These are phyloP conservation scores for Bambusicola thoracicus DNA, from an alignment of 2,113 vertebrate genomes.

Conservation along the genomic window DNA sequence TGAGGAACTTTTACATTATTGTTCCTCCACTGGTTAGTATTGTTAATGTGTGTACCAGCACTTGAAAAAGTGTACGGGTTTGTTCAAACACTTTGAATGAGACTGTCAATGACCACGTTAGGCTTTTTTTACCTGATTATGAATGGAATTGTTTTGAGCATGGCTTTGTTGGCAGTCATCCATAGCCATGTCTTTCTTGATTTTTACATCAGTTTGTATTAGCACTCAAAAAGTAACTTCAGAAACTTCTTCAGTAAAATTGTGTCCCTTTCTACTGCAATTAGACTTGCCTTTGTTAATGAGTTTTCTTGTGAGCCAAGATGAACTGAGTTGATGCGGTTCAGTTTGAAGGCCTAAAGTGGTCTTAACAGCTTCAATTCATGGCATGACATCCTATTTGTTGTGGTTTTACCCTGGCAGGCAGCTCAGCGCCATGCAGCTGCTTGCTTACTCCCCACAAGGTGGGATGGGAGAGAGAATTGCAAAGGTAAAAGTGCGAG, in stretches of 20 bases:
- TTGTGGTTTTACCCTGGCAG: background rate
- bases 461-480: background rate
- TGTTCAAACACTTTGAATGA: background rate
- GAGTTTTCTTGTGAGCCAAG: background rate
- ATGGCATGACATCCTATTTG: background rate
- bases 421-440: background rate
- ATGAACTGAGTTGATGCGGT: background rate
- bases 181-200: background rate
- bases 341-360: background rate
- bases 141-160: background rate
- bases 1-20: conserved; percentile 98
- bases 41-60: accelerated
- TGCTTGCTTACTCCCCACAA: background rate
- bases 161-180: background rate
- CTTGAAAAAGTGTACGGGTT: background rate
- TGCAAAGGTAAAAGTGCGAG: background rate
- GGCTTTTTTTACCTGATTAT: background rate
- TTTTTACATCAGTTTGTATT: background rate
- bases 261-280: background rate
- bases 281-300: background rate
- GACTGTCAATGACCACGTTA: background rate
- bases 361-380: background rate
- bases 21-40: conserved; percentile 92
- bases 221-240: background rate
- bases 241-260: background rate